phyloP scores from a whole-genome alignment of 2,888 invertebrate genomes.

The Rhamphomyia laevipes region DNA sequence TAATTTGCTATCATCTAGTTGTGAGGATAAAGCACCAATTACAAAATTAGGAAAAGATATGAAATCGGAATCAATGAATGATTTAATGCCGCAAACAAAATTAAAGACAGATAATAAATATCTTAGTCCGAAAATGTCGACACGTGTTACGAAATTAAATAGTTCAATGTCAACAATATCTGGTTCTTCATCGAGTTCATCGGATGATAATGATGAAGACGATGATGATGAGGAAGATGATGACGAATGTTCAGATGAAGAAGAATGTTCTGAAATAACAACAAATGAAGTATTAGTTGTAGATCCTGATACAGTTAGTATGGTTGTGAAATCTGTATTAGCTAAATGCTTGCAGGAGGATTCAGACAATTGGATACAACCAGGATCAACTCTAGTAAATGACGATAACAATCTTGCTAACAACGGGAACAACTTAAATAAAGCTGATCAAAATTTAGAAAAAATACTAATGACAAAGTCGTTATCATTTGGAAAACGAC shows the following conservation, averaged over 20 bases:
- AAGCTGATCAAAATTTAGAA: no score
- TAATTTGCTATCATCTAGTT: not conserved
- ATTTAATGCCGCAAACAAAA: not conserved
- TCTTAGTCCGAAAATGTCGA: not conserved
- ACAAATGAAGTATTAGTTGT: slow-evolving; percentile 24
- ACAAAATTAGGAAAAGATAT: slow-evolving; percentile 3
- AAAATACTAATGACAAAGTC: not conserved
- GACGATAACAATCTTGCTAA: not conserved
- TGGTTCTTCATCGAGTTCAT: slow-evolving; percentile 6
- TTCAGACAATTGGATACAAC: slow-evolving; percentile 16
- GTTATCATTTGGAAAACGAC: not conserved
- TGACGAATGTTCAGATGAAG: slow-evolving; percentile 11
- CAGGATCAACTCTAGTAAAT: slow-evolving; percentile 12
- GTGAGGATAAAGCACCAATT: not conserved
- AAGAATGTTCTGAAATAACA: slow-evolving; percentile 20
- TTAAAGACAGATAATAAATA: not conserved
- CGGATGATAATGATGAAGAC: slow-evolving; percentile 9
- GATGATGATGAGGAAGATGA: slow-evolving; percentile 18
- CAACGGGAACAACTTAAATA: no score
- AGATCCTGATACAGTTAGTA: slow-evolving; percentile 47
- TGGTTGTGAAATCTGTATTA: slow-evolving; percentile 44
- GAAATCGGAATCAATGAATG: slow-evolving; percentile 33
- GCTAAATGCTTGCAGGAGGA: slow-evolving; percentile 17
- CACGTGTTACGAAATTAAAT: not conserved
- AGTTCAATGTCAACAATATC: slow-evolving; percentile 7